phyloP scores from a whole-genome alignment of 2,888 invertebrate genomes.

The Elegia similella region DNA sequence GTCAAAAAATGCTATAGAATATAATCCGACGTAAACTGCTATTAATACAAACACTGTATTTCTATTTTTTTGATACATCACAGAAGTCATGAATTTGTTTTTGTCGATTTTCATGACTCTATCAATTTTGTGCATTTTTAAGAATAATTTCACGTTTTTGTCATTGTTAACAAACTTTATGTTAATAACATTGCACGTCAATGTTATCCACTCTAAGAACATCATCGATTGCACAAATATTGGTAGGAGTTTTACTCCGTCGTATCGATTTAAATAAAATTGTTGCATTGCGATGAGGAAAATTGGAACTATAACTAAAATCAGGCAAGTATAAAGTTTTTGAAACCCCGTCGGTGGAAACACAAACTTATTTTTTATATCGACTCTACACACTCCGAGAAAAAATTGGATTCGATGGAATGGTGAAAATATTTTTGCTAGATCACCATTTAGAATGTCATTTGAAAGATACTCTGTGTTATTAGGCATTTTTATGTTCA shows the following conservation, averaged over 20 bases:
- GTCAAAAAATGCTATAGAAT: neutral
- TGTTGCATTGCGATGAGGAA: neutral
- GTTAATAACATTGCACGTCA: constrained; percentile 39
- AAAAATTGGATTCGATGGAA: constrained; percentile 26
- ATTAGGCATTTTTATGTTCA: constrained; percentile 16
- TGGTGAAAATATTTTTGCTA: constrained; percentile 38
- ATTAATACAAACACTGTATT: neutral
- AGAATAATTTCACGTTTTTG: constrained; percentile 44
- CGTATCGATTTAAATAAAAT: neutral
- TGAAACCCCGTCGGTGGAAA: neutral
- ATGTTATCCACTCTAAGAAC: constrained; percentile 31
- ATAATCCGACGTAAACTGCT: neutral
- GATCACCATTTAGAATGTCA: constrained; percentile 50
- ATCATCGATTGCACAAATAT: constrained; percentile 8
- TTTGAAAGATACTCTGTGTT: constrained; percentile 46
- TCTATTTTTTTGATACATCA: constrained; percentile 32
- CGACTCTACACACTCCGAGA: neutral
- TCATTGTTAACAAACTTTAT: constrained; percentile 48
- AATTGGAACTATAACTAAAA: neutral
- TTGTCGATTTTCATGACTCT: constrained; percentile 47
- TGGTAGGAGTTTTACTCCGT: neutral
- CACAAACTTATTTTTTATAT: neutral
- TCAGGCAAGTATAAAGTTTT: neutral
- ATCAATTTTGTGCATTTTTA: constrained; percentile 55
- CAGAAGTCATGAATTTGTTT: constrained; percentile 34